Base-by-base conservation (phyloP, 2,113 vertebrate genomes). In the Asarcornis scutulata region DNA sequence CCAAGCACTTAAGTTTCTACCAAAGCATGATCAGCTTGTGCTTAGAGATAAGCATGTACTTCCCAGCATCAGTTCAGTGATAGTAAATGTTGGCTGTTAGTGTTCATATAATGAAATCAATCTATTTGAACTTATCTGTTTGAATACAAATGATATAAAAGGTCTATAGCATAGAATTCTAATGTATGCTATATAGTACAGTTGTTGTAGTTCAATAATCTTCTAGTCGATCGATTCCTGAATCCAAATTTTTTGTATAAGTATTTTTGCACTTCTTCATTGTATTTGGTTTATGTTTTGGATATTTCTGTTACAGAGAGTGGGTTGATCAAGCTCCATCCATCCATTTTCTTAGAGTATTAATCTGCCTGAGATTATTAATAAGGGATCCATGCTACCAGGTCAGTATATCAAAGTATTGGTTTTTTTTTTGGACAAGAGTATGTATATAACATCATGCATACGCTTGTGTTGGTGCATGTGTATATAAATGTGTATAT, bases 331-430 rank as follows among this genome's bases (percentile, higher is more conserved):
- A 95, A 66, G 98, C 98, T 36, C 89, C 91, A 1, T 97, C 98
- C 20, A 96, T 98, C 66, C 98, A 98, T 81, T 98, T 98, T 92
- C 97, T 99, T 42, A 97, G 98, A 96, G 97, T 99, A 83, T 97
- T 99, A 91, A 98, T 98, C 83, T 99, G 98, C 79, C 91, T 99
- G 36, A 98, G 98, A 74, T 96, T 99, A 64, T 89, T 99, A 76
- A 98, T 99, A 95, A 98, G 98, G 94, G 98, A 99, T 93, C 97
- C 97, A 11, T 97, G 93, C 88, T 98, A 98, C 93, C 99, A 99
- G 98, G 99, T 99, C 94, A 71, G 97, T 96, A 92, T 90, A 9
- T 76, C 59, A 91, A 84, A 92, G 56, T 60, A 48, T 7, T 42
- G 18, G 69, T 83, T 86, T 23, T 91, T 91, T 75, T 17, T 25